Conservation (phyloP, 2,113 vertebrate species). For the Gnathonemus longibarbis region DNA sequence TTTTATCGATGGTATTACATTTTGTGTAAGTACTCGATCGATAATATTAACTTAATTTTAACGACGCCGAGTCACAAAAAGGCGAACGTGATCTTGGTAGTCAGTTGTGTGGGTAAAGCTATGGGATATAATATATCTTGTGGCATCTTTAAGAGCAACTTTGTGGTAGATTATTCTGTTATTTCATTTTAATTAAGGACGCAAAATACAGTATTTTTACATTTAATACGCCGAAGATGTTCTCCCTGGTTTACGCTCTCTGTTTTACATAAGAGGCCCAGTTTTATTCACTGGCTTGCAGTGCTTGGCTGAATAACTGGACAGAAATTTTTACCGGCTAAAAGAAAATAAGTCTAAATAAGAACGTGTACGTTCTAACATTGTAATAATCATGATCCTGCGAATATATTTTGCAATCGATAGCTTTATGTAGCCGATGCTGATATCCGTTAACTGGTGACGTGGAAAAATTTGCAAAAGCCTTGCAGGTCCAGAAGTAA, state of each 20-base stretch:
- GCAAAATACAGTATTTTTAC: neutral
- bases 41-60: neutral
- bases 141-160: neutral
- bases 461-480: neutral
- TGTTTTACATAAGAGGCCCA: neutral
- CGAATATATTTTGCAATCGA: neutral
- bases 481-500: slow-evolving; percentile 4
- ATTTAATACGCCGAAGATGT: neutral
- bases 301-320: neutral
- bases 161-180: neutral
- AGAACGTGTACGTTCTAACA: neutral
- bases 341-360: neutral
- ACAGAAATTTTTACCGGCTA: neutral
- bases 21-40: neutral
- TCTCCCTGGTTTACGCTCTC: neutral
- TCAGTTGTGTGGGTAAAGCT: neutral
- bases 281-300: neutral
- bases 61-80: neutral
- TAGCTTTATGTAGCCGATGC: slow-evolving; percentile 10
- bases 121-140: neutral
- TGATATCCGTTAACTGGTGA: neutral
- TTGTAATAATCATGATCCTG: neutral
- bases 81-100: neutral
- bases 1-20: neutral
- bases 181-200: neutral